These are phyloP conservation scores for Malthinus seriepunctatus DNA, from an alignment of 2,888 invertebrate species.

Conservation along the genomic window DNA sequence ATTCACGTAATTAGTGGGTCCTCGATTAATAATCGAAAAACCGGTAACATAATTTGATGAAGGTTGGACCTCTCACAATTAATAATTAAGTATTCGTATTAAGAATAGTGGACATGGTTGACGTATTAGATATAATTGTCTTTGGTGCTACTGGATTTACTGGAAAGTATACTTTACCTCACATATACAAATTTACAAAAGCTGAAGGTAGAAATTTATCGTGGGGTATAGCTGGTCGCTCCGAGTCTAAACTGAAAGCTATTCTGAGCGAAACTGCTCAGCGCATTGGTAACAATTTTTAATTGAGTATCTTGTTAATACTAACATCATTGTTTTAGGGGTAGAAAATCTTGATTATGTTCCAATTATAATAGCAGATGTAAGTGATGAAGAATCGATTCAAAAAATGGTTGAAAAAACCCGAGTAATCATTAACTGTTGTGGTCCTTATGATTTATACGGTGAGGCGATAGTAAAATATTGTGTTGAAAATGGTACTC, in stretches of 20 bases:
- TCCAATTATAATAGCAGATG: constrained; percentile 77
- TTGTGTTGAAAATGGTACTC: constrained; percentile 73
- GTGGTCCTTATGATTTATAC: constrained; percentile 88
- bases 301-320: no score
- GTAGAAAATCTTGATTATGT: constrained; percentile 63
- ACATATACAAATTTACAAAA: constrained; percentile 58
- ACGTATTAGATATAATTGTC: constrained; percentile 77
- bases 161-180: constrained; percentile 68
- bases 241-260: constrained; percentile 52
- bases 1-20: no score
- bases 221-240: constrained; percentile 93
- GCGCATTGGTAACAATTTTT: constrained; percentile 48
- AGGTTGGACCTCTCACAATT: no score
- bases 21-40: no score
- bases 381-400: constrained; percentile 73
- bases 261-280: constrained; percentile 46
- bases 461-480: constrained; percentile 91
- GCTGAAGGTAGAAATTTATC: constrained; percentile 59
- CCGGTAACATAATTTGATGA: no score
- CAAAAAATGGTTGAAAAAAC: constrained; percentile 79
- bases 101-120: no score
- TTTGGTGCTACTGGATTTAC: constrained; percentile 96
- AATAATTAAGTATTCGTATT: no score
- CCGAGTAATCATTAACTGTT: constrained; percentile 85
- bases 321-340: constrained; percentile 39